Evolutionary conservation across 1,140 invertebrate species (phyloP), one percentile per base, ranked within the genome.

Genomic region (Adelges cooleyi): DNA sequence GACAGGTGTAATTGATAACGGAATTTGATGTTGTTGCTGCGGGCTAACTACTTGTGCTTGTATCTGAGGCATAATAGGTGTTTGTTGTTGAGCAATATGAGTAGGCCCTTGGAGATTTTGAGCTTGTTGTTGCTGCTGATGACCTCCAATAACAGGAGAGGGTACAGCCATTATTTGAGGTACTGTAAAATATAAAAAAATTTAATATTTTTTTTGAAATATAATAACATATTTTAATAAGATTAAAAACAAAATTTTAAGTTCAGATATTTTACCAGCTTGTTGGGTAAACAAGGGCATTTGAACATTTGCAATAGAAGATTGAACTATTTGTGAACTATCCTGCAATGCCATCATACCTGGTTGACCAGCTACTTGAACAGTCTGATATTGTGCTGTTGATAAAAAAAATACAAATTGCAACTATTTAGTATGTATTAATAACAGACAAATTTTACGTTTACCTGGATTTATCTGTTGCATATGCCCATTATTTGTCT

Each of bases 151-250:
- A 29, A 62, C 56, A 17, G 56, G 56, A 15, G 56, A 25, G 1
- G 56, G 56, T 15, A 62, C 56, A 33, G 56, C 56, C 56, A 62
- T 62, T 62, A 62, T 33, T 48, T 62, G 56, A 62, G 56, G 56
- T 6, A 62, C 56, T 62, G 20, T 13, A n/a, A n/a, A n/a, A n/a
- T n/a, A n/a, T n/a, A n/a, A n/a, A n/a, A n/a, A n/a, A n/a, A n/a
- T n/a, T 5, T 33, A 33, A 5, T 6, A 33, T 33, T 33, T 33
- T 33, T 33, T 6, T 33, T 33, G 11, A 33, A 33, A 6, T 33
- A 33, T n/a, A n/a, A n/a, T n/a, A n/a, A n/a, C n/a, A n/a, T n/a
- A n/a, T n/a, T n/a, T 5, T 33, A 33, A 33, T 33, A 6, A 33
- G 29, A 33, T 33, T 33, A 5, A 33, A 33, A 33, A 33, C 11